phyloP scores from a whole-genome alignment of 2,888 invertebrate species.

The Minunthozetes semirufus region DNA sequence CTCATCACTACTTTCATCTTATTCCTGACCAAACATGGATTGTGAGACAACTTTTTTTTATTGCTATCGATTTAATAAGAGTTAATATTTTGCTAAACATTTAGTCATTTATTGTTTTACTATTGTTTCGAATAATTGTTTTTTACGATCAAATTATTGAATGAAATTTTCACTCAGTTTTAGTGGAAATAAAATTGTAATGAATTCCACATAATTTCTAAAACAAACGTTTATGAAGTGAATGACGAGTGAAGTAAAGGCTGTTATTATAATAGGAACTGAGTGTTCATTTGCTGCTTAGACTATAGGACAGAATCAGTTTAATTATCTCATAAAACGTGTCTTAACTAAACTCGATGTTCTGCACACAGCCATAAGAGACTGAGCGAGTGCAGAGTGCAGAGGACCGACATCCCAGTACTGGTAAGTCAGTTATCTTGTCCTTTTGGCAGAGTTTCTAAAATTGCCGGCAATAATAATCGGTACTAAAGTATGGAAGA shows the following conservation, averaged over 20 bases:
- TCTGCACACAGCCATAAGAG: neutral
- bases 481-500: neutral
- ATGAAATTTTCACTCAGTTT: neutral
- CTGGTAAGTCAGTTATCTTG: conserved; percentile 17
- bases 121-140: neutral
- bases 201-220: neutral
- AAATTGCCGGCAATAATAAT: conserved; percentile 16
- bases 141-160: neutral
- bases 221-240: conserved; percentile 21
- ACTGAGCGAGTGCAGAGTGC: neutral
- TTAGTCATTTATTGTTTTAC: neutral
- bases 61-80: neutral
- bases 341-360: conserved; percentile 14
- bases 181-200: neutral
- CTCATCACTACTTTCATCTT: neutral
- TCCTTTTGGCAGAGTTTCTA: conserved; percentile 19
- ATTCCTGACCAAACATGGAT: no score
- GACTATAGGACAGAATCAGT: neutral
- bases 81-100: neutral
- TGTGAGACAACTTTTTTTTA: neutral
- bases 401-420: neutral
- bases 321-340: conserved; percentile 33
- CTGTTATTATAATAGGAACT: neutral
- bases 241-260: conserved; percentile 9
- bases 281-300: conserved; percentile 19